Percentiles rank a stretch among this genome's conserved stretches.
phyloP scores from a whole-genome alignment of 2,888 invertebrate genomes.

The Pedicia rivosa region DNA sequence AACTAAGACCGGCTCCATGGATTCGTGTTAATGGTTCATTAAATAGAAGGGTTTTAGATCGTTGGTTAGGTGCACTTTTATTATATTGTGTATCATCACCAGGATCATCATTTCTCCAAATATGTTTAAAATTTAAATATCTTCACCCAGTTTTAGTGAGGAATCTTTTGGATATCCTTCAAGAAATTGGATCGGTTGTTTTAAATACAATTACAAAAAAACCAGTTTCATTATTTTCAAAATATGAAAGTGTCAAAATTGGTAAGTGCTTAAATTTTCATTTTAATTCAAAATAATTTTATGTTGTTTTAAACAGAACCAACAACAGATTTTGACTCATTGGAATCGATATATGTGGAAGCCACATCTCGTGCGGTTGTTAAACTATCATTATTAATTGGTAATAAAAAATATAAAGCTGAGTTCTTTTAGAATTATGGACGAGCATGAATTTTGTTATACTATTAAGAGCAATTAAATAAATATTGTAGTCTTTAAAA shows the following conservation, averaged over 20 bases:
- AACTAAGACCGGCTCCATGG: slow-evolving; percentile 42
- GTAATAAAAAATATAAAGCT: slow-evolving; percentile 34
- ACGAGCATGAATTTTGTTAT: too few relatives aligned
- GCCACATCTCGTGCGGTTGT: slow-evolving; percentile 34
- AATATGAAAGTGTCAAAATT: slow-evolving; percentile 22
- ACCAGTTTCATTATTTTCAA: slow-evolving; percentile 32
- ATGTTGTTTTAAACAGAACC: slow-evolving; percentile 19
- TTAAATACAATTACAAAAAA: slow-evolving; percentile 22
- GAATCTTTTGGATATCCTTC: slow-evolving; percentile 40
- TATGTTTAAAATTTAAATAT: slow-evolving; percentile 44
- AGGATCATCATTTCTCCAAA: slow-evolving; percentile 34
- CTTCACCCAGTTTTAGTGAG: slow-evolving; percentile 47
- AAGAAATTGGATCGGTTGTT: slow-evolving; percentile 37
- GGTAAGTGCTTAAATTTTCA: slow-evolving; percentile 20
- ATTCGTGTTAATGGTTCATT: slow-evolving; percentile 54
- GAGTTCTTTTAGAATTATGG: slow-evolving; percentile 34
- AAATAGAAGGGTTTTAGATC: slow-evolving; percentile 48
- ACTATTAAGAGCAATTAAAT: too few relatives aligned
- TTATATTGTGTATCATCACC: slow-evolving; percentile 46
- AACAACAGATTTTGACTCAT: slow-evolving; percentile 33
- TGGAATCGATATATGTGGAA: slow-evolving; percentile 34
- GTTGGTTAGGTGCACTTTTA: slow-evolving; percentile 49
- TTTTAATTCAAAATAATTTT: slow-evolving; percentile 9
- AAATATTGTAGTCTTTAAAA: too few relatives aligned
- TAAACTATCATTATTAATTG: slow-evolving; percentile 38